These are phyloP conservation scores for Xenopus petersii DNA, from an alignment of 2,797 vertebrate species.

Conservation along the genomic window DNA sequence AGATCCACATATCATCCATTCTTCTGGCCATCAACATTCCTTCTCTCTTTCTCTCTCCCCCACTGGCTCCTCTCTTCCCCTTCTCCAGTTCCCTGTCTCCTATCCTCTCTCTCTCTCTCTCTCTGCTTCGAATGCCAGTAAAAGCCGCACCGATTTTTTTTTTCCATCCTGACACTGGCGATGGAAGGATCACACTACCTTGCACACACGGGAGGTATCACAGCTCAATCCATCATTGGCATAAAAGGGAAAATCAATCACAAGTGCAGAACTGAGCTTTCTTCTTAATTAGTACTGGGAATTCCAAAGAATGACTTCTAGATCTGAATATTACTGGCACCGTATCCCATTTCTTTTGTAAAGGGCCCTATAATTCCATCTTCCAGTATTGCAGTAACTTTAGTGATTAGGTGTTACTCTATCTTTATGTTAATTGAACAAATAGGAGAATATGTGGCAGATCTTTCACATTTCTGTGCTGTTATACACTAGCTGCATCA, in stretches of 20 bases:
- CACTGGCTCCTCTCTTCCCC: too few species aligned
- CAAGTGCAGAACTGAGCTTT: not conserved
- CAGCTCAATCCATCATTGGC: not conserved
- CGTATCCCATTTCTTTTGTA: not conserved
- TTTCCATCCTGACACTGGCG: not conserved
- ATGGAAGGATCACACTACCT: not conserved
- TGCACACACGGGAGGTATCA: not conserved
- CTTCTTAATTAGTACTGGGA: conserved; percentile 1
- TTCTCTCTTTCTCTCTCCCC: too few species aligned
- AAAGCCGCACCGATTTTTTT: not conserved
- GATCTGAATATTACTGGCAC: not conserved
- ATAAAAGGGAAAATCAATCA: conserved; percentile 8
- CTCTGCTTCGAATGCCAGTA: not conserved
- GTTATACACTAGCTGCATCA: too few species aligned
- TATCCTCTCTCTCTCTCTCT: too few species aligned
- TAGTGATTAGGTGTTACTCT: too few species aligned
- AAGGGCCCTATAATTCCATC: not conserved
- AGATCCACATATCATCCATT: too few species aligned
- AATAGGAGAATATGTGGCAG: too few species aligned
- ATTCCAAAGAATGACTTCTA: not conserved
- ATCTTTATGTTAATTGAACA: too few species aligned
- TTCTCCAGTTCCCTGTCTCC: too few species aligned
- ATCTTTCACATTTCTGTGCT: too few species aligned
- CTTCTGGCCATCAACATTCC: too few species aligned
- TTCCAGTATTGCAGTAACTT: too few species aligned